A percentile compares a stretch with the other conserved stretches of the same genome.
These are phyloP conservation scores for Ranitomeya variabilis DNA, from an alignment of 2,113 vertebrate species.

Conservation along the genomic window DNA sequence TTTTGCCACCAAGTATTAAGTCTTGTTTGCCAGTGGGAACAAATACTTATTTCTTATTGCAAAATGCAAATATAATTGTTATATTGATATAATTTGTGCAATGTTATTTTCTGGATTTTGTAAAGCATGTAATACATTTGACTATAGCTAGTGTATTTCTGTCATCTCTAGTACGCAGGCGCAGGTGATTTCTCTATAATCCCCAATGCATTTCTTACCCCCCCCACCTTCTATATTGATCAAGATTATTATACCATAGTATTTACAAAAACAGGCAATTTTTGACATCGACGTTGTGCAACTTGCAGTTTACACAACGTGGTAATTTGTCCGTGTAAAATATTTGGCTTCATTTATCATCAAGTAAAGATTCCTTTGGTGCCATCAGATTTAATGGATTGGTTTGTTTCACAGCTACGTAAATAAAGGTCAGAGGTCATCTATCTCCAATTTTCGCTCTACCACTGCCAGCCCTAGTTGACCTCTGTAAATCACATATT, in stretches of 20 bases:
- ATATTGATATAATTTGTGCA: too few species aligned
- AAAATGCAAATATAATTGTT: too few species aligned
- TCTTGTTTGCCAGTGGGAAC: too few species aligned
- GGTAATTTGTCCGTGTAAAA: background rate
- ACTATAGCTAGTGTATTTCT: too few species aligned
- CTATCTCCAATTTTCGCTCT: background rate
- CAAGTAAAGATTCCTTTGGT: background rate
- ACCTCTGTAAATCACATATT: conserved; percentile 32
- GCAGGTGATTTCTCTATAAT: background rate
- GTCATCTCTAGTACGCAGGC: too few species aligned
- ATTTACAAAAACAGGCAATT: background rate
- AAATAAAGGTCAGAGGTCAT: background rate
- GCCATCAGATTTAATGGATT: background rate
- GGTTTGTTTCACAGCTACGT: background rate
- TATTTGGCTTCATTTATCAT: background rate
- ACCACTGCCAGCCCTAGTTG: background rate
- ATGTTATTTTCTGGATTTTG: too few species aligned
- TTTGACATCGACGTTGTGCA: background rate
- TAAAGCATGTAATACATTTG: too few species aligned
- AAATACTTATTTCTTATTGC: too few species aligned
- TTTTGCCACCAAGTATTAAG: too few species aligned
- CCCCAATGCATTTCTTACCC: too few species aligned
- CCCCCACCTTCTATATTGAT: too few species aligned
- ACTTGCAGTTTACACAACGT: background rate
- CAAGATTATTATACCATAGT: background rate